These are phyloP conservation scores for Cheilosia soror DNA, from an alignment of 2,888 invertebrate genomes.

Conservation along the genomic window DNA sequence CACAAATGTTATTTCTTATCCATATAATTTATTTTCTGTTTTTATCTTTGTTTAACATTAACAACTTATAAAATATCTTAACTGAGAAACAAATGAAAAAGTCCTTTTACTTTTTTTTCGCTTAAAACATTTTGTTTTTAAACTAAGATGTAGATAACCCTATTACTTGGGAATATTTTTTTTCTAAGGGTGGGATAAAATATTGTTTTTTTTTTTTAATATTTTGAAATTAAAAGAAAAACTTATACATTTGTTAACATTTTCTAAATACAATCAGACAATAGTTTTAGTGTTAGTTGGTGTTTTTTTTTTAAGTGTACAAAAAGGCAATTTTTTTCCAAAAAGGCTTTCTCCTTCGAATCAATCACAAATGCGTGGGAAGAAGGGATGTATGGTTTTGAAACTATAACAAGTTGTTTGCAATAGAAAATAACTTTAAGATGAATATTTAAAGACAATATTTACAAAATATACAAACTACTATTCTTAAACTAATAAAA, in stretches of 20 bases:
- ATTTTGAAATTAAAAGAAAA: constrained; percentile 44
- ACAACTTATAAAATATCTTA: constrained; percentile 70
- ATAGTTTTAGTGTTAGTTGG: constrained; percentile 69
- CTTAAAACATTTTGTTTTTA: constrained; percentile 1
- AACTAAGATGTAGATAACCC: constrained; percentile 52
- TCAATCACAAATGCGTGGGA: constrained; percentile 57
- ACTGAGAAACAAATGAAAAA: constrained; percentile 62
- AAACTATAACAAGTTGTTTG: constrained; percentile 18
- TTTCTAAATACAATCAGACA: constrained; percentile 72
- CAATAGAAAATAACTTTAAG: constrained; percentile 4
- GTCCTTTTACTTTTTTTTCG: constrained; percentile 3
- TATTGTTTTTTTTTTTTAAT: constrained; percentile 14
- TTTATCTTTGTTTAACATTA: constrained; percentile 66
- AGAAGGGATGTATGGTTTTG: constrained; percentile 43
- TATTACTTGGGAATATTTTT: constrained; percentile 50
- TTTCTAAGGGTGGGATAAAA: constrained; percentile 65
- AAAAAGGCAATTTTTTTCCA: constrained; percentile 70
- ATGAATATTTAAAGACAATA: constrained; percentile 35
- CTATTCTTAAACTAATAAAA: constrained; percentile 15
- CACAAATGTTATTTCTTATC: constrained; percentile 30
- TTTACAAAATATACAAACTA: constrained; percentile 64
- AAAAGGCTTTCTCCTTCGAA: constrained; percentile 67
- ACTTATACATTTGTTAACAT: constrained; percentile 38
- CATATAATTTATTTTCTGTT: constrained; percentile 35
- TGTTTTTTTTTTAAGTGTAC: constrained; percentile 59